Evolutionary conservation across 2,888 invertebrate genomes (phyloP), one percentile per base, ranked within the genome.

Genomic region (Pseudococcus longispinus): DNA sequence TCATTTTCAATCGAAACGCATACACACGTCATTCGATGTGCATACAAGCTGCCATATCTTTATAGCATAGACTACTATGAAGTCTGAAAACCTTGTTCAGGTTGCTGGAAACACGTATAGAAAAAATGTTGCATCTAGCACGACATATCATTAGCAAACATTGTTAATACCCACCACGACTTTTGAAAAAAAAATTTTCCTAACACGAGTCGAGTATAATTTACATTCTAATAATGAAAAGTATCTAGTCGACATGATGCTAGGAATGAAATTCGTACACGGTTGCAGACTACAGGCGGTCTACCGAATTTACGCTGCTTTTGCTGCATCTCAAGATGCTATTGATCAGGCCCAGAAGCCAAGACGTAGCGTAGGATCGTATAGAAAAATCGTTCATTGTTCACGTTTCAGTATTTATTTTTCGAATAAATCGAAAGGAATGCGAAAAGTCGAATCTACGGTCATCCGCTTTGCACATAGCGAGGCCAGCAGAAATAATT

Each of bases 101-200:
- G 26, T 65, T 65, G 8, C 32, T 32, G 65, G 23, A 65, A 23
- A 65, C 55, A 55, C 11, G 55, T 55, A n/a, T n/a, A n/a, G 55
- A 65, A 65, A 65, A 65, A 23, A 26, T 65, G 65, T 65, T 65
- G 26, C 65, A 65, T 65, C 23, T 65, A 26, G 65, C 65, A 65
- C 26, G 65, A 65, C 65, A 65, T 65, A 65, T 65, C 65, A 65
- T 65, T 65, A 65, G 65, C 65, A 65, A 65, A 65, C 23, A 65
- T 65, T 65, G 65, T 65, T 26, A 65, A 26, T 26, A 15, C 65
- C 65, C 26, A 26, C 23, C 65, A 26, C 65, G 65, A 65, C 26
- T 65, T n/a, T n/a, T 65, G 8, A 26, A 26, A 26, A 37, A 37
- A 4, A 8, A 8, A 8, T 51, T 51, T 51, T 51, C n/a, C n/a